Percentiles rank a stretch among this genome's conserved stretches.
Conservation (phyloP, 2,888 invertebrate genomes). For the Heteropelma amictum region DNA sequence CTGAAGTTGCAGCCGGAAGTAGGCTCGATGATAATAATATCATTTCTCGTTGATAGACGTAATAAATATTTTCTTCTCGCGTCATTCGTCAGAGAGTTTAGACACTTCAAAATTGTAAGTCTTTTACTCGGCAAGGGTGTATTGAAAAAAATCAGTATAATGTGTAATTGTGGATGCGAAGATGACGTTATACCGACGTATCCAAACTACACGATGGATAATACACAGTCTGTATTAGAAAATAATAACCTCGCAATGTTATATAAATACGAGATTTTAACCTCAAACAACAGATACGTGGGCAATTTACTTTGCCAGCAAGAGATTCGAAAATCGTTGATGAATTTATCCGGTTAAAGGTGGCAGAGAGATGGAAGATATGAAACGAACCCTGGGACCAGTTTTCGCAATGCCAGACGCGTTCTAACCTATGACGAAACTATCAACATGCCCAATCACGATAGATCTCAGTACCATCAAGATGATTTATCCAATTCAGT, state of each 20-base stretch:
- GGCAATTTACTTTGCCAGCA: too few relatives aligned
- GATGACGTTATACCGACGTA: not conserved
- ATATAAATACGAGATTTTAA: not conserved
- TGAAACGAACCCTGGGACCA: not conserved
- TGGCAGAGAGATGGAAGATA: too few relatives aligned
- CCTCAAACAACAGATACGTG: not conserved
- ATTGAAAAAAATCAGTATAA: constrained; percentile 6
- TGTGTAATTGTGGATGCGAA: constrained; percentile 38
- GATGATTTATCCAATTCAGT: not conserved
- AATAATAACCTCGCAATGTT: too few relatives aligned
- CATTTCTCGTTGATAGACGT: not conserved
- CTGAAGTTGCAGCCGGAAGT: too few relatives aligned
- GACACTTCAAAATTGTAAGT: constrained; percentile 8
- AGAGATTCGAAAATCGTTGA: not conserved
- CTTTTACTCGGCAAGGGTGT: not conserved
- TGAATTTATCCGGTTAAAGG: too few relatives aligned
- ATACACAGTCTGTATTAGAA: not conserved
- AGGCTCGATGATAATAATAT: not conserved
- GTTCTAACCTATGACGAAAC: constrained; percentile 38
- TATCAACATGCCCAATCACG: not conserved
- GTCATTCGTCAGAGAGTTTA: constrained; percentile 6
- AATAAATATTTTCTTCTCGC: not conserved
- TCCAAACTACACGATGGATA: not conserved
- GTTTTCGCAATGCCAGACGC: constrained; percentile 4
- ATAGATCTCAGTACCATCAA: not conserved